Percentiles rank a stretch among this genome's conserved stretches.
Conservation (phyloP, 2,888 invertebrate genomes). For the Fragum whitleyi region DNA sequence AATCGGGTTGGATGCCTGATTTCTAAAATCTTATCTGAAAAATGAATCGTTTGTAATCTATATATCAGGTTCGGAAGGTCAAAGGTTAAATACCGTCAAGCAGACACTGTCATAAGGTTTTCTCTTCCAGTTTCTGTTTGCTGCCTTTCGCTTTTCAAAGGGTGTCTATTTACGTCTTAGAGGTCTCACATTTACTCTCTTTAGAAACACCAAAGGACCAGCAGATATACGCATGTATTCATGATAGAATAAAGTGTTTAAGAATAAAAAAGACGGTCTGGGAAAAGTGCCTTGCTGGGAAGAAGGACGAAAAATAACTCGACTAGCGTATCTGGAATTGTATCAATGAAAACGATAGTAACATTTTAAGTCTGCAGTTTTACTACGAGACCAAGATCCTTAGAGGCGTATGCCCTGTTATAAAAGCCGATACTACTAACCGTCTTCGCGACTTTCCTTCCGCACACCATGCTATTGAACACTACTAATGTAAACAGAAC, state of each 20-base stretch:
- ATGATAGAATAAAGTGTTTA: background rate
- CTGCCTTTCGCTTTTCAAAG: too few species aligned
- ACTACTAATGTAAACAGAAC: background rate
- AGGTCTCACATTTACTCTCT: too few species aligned
- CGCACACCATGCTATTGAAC: slow-evolving; percentile 19
- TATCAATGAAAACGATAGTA: slow-evolving; percentile 1
- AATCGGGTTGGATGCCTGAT: too few species aligned
- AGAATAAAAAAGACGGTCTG: background rate
- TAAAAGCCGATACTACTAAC: slow-evolving; percentile 20
- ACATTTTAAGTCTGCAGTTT: background rate
- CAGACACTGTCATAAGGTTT: too few species aligned
- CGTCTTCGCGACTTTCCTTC: background rate
- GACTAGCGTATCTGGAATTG: background rate
- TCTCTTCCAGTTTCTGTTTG: too few species aligned
- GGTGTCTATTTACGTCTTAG: too few species aligned
- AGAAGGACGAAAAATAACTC: background rate
- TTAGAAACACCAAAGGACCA: too few species aligned
- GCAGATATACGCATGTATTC: too few species aligned
- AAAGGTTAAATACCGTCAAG: too few species aligned
- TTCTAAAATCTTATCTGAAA: too few species aligned
- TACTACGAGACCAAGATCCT: slow-evolving; percentile 2
- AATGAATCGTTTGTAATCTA: too few species aligned
- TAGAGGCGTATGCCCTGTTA: background rate
- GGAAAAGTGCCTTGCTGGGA: background rate
- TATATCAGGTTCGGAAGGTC: too few species aligned